Evolutionary conservation across 2,797 vertebrate genomes (phyloP).

Genomic region (Takifugu rubripes): DNA sequence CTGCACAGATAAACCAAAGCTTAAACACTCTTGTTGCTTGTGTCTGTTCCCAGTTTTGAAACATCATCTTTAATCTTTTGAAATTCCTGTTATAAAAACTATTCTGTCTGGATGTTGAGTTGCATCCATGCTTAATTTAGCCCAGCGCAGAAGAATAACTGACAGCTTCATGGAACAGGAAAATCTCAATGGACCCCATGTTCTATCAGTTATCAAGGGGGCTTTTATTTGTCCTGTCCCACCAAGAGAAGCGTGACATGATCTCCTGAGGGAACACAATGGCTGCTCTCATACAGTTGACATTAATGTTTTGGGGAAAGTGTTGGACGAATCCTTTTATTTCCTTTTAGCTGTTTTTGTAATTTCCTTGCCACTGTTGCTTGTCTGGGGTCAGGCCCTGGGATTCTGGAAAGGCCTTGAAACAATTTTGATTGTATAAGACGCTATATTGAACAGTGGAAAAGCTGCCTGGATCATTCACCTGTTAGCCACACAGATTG

Average conservation of each 20-base stretch:
- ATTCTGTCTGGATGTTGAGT: no score
- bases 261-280: constrained; percentile 32
- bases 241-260: constrained; percentile 13
- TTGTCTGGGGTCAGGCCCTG: no score
- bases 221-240: constrained; percentile 18
- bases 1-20: no score
- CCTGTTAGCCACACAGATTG: not conserved
- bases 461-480: constrained; percentile 11
- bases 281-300: constrained; percentile 32
- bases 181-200: not conserved
- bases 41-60: no score
- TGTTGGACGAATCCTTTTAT: constrained; percentile 44
- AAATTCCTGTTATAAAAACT: no score
- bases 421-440: no score
- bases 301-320: constrained; percentile 41
- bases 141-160: not conserved
- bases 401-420: no score
- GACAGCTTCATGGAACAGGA: not conserved
- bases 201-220: constrained; percentile 14
- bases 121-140: not conserved
- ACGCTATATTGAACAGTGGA: not conserved
- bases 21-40: no score
- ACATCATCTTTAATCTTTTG: no score
- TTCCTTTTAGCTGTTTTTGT: constrained; percentile 46
- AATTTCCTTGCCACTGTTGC: constrained; percentile 10